Conservation (phyloP, 2,888 invertebrate species). For the Tryphoninae sp. region DNA sequence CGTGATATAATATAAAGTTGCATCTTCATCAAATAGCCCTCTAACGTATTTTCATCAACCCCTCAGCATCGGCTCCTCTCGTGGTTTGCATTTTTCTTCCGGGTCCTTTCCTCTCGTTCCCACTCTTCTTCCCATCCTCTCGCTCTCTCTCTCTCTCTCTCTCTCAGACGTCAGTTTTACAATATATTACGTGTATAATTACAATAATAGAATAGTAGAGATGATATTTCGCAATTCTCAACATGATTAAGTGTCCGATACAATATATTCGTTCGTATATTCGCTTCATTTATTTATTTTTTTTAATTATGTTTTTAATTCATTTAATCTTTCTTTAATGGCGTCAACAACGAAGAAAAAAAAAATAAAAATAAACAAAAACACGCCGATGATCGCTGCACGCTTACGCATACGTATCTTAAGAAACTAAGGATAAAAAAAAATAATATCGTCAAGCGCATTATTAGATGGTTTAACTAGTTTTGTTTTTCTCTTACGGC, state of each 20-base stretch:
- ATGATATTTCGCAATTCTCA: conserved; percentile 75
- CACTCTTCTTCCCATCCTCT: conserved; percentile 54
- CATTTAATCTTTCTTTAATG: conserved; percentile 67
- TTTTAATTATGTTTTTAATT: conserved; percentile 42
- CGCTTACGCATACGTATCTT: conserved; percentile 73
- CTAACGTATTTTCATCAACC: conserved; percentile 62
- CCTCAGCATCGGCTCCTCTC: conserved; percentile 7
- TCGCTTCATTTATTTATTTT: conserved; percentile 67
- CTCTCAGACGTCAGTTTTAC: conserved; percentile 55
- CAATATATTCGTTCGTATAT: conserved; percentile 69
- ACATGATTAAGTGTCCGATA: conserved; percentile 76
- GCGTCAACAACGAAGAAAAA: conserved; percentile 73
- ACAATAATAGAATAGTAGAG: conserved; percentile 74
- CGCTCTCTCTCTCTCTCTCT: conserved; percentile 20
- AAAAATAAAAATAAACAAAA: conserved; percentile 67
- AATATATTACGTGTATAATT: conserved; percentile 75
- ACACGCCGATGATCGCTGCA: conserved; percentile 73
- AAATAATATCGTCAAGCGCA: conserved; percentile 73
- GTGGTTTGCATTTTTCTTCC: conserved; percentile 52
- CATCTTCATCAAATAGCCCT: conserved; percentile 71
- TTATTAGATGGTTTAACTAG: conserved; percentile 61
- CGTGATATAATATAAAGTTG: conserved; percentile 78
- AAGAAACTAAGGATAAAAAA: conserved; percentile 76
- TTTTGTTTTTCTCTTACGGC: conserved; percentile 58
- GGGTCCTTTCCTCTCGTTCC: neutral